phyloP scores from a whole-genome alignment of 2,888 invertebrate genomes.

The Rhaphigaster nebulosa region DNA sequence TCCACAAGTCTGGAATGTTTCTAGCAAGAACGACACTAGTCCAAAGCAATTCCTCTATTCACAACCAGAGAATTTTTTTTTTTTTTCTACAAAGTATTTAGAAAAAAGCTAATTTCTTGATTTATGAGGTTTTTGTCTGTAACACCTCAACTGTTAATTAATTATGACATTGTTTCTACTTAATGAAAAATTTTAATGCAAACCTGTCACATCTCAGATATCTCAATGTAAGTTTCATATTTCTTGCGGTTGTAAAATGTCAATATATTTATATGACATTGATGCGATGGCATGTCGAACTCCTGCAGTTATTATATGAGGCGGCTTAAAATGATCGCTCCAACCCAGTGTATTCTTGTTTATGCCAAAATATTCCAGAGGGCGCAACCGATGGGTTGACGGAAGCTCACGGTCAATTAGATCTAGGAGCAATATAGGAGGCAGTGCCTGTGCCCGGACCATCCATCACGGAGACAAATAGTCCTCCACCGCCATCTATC shows the following conservation, averaged over 20 bases:
- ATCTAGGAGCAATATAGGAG: conserved; percentile 35
- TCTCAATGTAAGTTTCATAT: neutral
- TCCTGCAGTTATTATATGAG: neutral
- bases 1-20: no score
- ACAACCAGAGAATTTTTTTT: no score
- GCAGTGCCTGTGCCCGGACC: neutral
- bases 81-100: no score
- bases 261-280: neutral
- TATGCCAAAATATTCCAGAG: conserved; percentile 40
- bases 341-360: neutral
- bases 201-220: neutral
- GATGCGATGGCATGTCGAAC: neutral
- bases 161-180: no score
- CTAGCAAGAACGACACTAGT: no score
- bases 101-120: no score
- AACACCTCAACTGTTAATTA: no score
- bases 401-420: conserved; percentile 42
- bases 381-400: neutral
- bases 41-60: no score
- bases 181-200: no score
- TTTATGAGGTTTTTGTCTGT: no score
- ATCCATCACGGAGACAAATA: conserved; percentile 46
- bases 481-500: conserved; percentile 4
- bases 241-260: neutral
- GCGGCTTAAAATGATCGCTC: neutral